These are phyloP conservation scores for Dasypus novemcinctus DNA, from an alignment of 2,113 vertebrate genomes.

Conservation along the genomic window DNA sequence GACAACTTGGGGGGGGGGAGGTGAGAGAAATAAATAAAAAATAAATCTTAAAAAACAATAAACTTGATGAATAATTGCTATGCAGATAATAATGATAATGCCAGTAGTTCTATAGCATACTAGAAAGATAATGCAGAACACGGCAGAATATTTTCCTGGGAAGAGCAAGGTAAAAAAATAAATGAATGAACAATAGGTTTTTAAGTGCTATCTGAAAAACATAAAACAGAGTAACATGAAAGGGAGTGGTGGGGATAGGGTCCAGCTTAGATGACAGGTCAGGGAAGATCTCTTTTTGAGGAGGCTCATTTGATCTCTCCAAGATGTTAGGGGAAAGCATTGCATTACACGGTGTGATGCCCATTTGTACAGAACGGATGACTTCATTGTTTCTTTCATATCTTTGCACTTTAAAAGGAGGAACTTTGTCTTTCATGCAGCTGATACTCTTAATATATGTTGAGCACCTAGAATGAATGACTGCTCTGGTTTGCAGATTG, in stretches of 20 bases:
- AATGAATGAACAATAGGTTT: background rate
- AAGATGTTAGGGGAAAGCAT: background rate
- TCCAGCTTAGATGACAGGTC: background rate
- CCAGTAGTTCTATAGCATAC: background rate
- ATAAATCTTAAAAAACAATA: too few species aligned
- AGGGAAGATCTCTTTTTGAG: background rate
- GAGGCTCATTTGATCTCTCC: background rate
- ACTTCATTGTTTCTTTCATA: background rate
- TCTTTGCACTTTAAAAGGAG: background rate
- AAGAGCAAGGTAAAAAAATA: background rate
- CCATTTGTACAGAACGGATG: background rate
- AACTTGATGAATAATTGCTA: background rate
- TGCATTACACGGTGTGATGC: rapidly evolving
- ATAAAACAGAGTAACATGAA: background rate
- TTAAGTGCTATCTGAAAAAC: background rate
- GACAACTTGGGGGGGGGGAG: too few species aligned
- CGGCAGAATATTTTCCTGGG: background rate
- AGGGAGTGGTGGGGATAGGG: background rate
- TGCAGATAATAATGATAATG: background rate
- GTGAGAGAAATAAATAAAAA: too few species aligned
- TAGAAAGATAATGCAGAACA: background rate
- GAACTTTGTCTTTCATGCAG: background rate
- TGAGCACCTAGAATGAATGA: background rate
- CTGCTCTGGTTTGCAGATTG: background rate
- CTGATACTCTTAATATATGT: background rate